phyloP scores from a whole-genome alignment of 2,888 invertebrate genomes.

The Cybosia mesomella region DNA sequence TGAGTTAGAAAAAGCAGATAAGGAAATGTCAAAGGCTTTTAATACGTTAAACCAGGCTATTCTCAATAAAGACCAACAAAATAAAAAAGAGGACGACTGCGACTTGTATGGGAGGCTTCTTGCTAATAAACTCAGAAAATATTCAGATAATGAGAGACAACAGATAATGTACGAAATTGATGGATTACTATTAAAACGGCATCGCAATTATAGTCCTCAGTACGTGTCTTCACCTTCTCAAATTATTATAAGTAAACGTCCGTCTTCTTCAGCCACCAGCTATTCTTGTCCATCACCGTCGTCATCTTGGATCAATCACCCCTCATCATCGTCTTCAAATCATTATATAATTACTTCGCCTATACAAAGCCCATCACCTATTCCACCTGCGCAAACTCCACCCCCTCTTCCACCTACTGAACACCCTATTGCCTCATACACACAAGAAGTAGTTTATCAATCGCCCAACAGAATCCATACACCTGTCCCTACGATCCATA shows the following conservation, averaged over 20 bases:
- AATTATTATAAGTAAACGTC: conserved; percentile 33
- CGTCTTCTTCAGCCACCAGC: conserved; percentile 32
- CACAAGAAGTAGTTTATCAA: conserved; percentile 36
- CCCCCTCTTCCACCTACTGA: conserved; percentile 30
- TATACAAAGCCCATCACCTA: conserved; percentile 32
- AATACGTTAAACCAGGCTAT: conserved; percentile 29
- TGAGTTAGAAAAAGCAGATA: conserved; percentile 36
- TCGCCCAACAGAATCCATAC: conserved; percentile 35
- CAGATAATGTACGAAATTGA: conserved; percentile 47
- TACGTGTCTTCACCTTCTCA: conserved; percentile 30
- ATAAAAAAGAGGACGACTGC: conserved; percentile 33
- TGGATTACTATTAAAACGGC: conserved; percentile 36
- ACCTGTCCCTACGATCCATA: conserved; percentile 36
- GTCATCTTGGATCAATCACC: conserved; percentile 17
- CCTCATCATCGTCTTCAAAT: conserved; percentile 26
- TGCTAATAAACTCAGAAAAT: conserved; percentile 48
- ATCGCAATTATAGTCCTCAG: conserved; percentile 27
- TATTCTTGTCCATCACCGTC: conserved; percentile 9
- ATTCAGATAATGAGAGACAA: conserved; percentile 44
- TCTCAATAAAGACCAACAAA: conserved; percentile 13
- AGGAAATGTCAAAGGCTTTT: conserved; percentile 32
- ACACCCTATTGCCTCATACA: conserved; percentile 31
- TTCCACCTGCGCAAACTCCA: conserved; percentile 32
- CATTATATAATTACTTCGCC: conserved; percentile 13
- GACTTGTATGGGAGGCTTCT: conserved; percentile 45